These are phyloP conservation scores for Diadumene lineata DNA, from an alignment of 92 coral and sea anemone genomes.

Conservation along the genomic window DNA sequence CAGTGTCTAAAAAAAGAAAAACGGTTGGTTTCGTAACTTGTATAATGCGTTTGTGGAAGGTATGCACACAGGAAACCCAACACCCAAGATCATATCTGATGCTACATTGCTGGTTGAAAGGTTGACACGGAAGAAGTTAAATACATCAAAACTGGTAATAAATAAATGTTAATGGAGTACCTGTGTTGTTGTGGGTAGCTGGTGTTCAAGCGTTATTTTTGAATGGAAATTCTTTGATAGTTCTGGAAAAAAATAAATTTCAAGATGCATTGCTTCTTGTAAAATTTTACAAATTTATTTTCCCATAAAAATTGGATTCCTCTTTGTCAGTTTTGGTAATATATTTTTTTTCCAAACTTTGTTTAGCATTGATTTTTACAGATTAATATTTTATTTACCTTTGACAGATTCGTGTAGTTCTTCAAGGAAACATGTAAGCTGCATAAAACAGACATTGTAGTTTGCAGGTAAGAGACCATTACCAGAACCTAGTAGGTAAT, in stretches of 20 bases:
- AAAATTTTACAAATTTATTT: too few species aligned
- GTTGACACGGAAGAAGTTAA: too few species aligned
- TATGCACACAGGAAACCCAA: too few species aligned
- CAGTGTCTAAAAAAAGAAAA: conserved; percentile 75
- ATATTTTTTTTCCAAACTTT: too few species aligned
- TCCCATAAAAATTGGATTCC: too few species aligned
- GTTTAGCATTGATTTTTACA: not conserved
- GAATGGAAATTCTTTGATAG: conserved; percentile 83
- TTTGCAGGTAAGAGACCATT: conserved; percentile 58
- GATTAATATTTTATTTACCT: conserved; percentile 41
- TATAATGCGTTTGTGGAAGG: too few species aligned
- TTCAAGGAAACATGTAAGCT: conserved; percentile 64
- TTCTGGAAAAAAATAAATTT: conserved; percentile 32
- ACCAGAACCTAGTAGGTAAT: conserved; percentile 47
- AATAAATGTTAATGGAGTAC: too few species aligned
- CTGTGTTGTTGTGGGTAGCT: conserved; percentile 92
- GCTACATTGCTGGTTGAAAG: too few species aligned
- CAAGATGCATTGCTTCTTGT: conserved; percentile 1
- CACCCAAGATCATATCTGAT: too few species aligned
- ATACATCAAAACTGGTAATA: too few species aligned
- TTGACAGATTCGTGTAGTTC: conserved; percentile 70
- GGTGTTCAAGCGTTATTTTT: conserved; percentile 86
- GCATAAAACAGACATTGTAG: conserved; percentile 61
- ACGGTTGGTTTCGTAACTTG: too few species aligned
- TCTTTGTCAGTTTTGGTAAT: too few species aligned